Percentiles rank a stretch among this genome's conserved stretches.
Evolutionary conservation across 2,113 vertebrate genomes (phyloP).

Genomic region (Thunnus thynnus): DNA sequence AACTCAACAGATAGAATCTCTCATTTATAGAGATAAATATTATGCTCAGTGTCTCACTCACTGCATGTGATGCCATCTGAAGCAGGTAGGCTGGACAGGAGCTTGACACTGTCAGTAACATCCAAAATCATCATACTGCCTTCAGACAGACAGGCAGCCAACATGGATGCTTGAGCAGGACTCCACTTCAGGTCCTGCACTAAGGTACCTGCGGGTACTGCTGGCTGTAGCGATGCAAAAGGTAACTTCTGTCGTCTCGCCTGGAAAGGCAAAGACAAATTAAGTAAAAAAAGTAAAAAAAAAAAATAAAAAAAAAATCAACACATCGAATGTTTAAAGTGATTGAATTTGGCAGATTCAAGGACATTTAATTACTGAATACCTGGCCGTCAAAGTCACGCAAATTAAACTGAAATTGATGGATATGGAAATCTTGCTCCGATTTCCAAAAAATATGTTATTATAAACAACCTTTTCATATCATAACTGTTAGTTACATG

Average conservation of each 20-base stretch:
- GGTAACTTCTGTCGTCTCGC: slow-evolving; percentile 89
- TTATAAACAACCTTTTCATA: too few relatives aligned
- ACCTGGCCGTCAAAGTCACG: background rate
- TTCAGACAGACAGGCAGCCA: slow-evolving; percentile 91
- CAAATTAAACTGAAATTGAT: too few relatives aligned
- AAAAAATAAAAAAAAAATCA: background rate
- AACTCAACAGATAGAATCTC: background rate
- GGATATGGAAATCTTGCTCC: too few relatives aligned
- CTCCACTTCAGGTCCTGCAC: slow-evolving; percentile 97
- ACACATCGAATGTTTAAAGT: background rate
- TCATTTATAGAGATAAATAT: too few relatives aligned
- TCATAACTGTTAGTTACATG: too few relatives aligned
- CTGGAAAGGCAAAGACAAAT: slow-evolving; percentile 72
- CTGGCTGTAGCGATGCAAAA: slow-evolving; percentile 88
- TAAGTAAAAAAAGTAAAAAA: background rate
- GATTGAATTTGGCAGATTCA: background rate
- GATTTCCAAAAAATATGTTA: too few relatives aligned
- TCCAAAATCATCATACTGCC: slow-evolving; percentile 93
- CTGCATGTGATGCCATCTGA: slow-evolving; percentile 90
- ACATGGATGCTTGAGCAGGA: slow-evolving; percentile 84
- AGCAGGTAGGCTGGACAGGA: slow-evolving; percentile 87
- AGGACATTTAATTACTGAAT: background rate
- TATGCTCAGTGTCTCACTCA: slow-evolving; percentile 75
- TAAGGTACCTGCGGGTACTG: slow-evolving; percentile 70
- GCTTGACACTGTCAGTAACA: slow-evolving; percentile 86